Evolutionary conservation across 2,797 vertebrate genomes (phyloP).

Genomic region (Cryptoprocta ferox): DNA sequence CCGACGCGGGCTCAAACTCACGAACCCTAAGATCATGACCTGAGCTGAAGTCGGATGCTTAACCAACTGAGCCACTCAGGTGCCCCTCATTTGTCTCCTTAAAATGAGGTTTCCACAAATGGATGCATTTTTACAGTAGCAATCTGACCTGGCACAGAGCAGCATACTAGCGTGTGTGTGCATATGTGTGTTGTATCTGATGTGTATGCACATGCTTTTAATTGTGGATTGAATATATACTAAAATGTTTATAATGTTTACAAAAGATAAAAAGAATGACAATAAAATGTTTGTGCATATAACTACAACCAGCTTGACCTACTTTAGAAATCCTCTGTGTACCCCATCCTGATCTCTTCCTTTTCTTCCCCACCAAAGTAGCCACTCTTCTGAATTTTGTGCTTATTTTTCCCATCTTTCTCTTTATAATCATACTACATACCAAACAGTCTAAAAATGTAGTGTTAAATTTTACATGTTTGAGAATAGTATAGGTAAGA

Average conservation of each 20-base stretch:
- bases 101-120: not conserved
- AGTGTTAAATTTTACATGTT: not conserved
- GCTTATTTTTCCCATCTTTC: not conserved
- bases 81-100: not conserved
- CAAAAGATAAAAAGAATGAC: not conserved
- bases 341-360: not conserved
- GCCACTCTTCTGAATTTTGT: not conserved
- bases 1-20: too few species aligned
- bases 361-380: not conserved
- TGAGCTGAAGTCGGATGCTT: too few species aligned
- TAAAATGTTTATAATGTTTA: not conserved
- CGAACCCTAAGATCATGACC: too few species aligned
- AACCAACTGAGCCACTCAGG: too few species aligned
- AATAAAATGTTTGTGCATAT: not conserved
- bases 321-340: not conserved
- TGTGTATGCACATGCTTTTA: not conserved
- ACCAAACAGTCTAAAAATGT: not conserved
- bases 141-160: not conserved
- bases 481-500: not conserved
- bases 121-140: not conserved
- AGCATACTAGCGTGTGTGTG: too few species aligned
- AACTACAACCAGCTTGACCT: not conserved
- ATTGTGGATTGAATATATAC: not conserved
- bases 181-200: accelerated
- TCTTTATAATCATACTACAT: not conserved